phyloP scores from a whole-genome alignment of 1,140 invertebrate genomes.

The Anadara kagoshimensis region DNA sequence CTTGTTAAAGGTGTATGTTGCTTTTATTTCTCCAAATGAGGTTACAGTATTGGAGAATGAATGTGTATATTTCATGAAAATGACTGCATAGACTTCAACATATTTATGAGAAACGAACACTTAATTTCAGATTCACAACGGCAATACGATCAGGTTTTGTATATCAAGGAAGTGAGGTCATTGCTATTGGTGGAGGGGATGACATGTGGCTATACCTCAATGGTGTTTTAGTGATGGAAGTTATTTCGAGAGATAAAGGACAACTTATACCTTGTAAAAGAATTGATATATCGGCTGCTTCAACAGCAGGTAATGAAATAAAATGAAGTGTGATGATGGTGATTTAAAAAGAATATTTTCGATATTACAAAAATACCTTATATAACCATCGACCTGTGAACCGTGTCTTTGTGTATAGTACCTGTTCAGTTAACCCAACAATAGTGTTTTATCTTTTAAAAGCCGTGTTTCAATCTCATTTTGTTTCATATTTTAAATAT shows the following conservation, averaged over 20 bases:
- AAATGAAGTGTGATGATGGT: too few relatives aligned
- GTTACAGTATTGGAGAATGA: too few relatives aligned
- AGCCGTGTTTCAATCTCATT: too few relatives aligned
- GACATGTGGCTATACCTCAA: constrained; percentile 58
- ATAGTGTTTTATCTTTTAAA: too few relatives aligned
- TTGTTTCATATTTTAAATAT: too few relatives aligned
- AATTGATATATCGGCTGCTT: constrained; percentile 44
- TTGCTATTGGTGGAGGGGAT: constrained; percentile 53
- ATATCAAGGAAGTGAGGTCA: constrained; percentile 45
- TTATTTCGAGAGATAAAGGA: constrained; percentile 24
- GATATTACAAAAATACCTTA: not conserved
- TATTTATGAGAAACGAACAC: too few relatives aligned
- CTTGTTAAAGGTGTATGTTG: too few relatives aligned
- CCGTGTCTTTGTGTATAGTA: too few relatives aligned
- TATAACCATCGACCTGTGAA: not conserved
- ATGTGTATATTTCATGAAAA: too few relatives aligned
- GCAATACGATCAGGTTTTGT: constrained; percentile 48
- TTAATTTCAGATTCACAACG: constrained; percentile 47
- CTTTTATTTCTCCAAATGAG: too few relatives aligned
- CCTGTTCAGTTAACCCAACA: too few relatives aligned
- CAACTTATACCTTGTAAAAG: constrained; percentile 43
- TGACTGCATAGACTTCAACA: too few relatives aligned
- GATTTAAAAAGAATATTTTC: not conserved
- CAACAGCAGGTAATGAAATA: constrained; percentile 26
- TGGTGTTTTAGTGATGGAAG: constrained; percentile 43